Evolutionary conservation across 2,888 invertebrate genomes (phyloP).

Genomic region (Troglohyphantes excavatus): DNA sequence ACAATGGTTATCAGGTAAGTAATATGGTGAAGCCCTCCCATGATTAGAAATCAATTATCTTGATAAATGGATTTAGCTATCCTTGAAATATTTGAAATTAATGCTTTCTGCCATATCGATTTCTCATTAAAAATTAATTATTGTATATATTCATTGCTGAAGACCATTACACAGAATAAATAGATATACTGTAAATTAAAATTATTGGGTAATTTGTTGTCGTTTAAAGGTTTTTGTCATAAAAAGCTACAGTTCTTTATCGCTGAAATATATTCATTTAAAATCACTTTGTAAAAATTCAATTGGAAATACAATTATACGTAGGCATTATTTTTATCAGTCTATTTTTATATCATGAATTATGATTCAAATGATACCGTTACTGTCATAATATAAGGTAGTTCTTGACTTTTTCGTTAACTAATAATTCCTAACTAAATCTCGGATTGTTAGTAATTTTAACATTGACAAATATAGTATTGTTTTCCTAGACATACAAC

Average conservation of each 20-base stretch:
- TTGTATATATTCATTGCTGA: conserved; percentile 6
- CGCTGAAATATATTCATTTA: background rate
- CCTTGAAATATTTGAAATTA: conserved; percentile 10
- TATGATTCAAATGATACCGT: no score
- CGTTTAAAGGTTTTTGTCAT: background rate
- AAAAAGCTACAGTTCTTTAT: background rate
- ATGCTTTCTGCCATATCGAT: conserved; percentile 8
- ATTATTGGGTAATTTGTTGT: background rate
- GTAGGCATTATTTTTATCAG: no score
- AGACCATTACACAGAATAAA: background rate
- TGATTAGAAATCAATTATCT: conserved; percentile 48
- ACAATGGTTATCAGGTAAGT: conserved; percentile 1
- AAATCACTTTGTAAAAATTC: background rate
- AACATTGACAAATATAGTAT: no score
- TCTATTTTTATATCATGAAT: no score
- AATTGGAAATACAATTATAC: background rate
- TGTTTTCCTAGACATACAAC: no score
- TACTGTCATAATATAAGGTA: no score
- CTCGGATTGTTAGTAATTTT: no score
- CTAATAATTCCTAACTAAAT: no score
- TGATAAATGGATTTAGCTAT: conserved; percentile 2
- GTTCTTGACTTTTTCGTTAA: no score
- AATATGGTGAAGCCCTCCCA: background rate
- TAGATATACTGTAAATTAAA: no score
- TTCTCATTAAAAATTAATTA: conserved; percentile 46